Base-by-base conservation (phyloP, 2,888 invertebrate species). In the Drosophila macrospina region DNA sequence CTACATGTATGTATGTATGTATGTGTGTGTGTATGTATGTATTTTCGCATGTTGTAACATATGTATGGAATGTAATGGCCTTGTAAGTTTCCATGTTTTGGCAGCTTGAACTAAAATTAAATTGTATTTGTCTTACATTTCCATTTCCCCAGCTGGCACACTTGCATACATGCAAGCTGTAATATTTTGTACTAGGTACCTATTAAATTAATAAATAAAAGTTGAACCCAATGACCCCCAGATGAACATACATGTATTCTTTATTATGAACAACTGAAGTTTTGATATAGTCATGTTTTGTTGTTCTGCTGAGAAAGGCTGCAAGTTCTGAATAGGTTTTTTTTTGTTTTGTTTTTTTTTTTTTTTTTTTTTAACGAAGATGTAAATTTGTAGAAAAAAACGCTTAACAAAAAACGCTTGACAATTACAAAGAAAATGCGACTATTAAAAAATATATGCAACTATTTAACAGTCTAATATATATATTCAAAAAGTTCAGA, bases 11-110 rank as follows among this genome's bases (percentile, higher is more conserved):
- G n/a, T n/a, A n/a, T n/a, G n/a, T n/a, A n/a, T n/a, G n/a, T n/a
- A n/a, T n/a, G n/a, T n/a, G n/a, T n/a, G n/a, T n/a, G n/a, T n/a
- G n/a, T n/a, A n/a, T n/a, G n/a, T 47, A 51, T 16, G 44, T 50
- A 37, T 42, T 59, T 42, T 34, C 42, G 42, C 52, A 26, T 45
- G 45, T 50, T 30, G 10, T 42, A 54, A 54, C 37, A 60, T 26
- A 36, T 65, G 65, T 45, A 56, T 48, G 32, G 13, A 61, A 60
- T 70, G 59, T 48, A 60, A 60, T 76, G 72, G 70, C 54, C 61
- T 64, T 79, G 80, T 69, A 64, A 67, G 64, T 76, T 64, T 82
- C 45, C 48, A 59, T 70, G 51, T 62, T 54, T 44, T 62, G 7
- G 39, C 39, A 42, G 37, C 45, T 64, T 41, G 59, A 68, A 36